Evolutionary conservation across 2,888 invertebrate genomes (phyloP).

Genomic region (Rhogogaster chlorosoma): DNA sequence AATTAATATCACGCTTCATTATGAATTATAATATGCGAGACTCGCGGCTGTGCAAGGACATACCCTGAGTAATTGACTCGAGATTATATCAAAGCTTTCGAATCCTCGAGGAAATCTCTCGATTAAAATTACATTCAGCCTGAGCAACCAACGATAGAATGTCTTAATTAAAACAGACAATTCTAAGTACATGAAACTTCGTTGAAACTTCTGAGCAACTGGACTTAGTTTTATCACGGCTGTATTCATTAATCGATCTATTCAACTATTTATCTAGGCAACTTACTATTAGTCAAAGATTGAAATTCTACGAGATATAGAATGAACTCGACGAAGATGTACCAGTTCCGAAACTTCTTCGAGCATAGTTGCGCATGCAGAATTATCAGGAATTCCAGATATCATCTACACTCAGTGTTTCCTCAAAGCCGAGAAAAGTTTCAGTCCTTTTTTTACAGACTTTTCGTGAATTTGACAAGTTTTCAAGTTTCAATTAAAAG

Average conservation of each 20-base stretch:
- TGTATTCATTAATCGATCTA: neutral
- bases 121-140: neutral
- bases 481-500: neutral
- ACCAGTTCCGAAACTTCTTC: neutral
- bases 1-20: neutral
- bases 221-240: neutral
- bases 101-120: neutral
- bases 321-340: too few relatives aligned
- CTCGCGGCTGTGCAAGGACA: neutral
- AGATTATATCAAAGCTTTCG: neutral
- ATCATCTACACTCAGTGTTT: neutral
- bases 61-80: neutral
- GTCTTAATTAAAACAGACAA: conserved; percentile 31
- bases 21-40: neutral
- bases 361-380: neutral
- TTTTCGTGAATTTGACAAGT: neutral
- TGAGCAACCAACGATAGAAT: conserved; percentile 9
- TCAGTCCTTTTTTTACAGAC: neutral
- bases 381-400: neutral
- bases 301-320: too few relatives aligned
- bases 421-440: neutral
- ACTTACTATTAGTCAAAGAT: neutral
- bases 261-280: neutral
- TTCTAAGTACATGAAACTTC: neutral
- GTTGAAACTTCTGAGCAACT: neutral